Base-by-base conservation (phyloP, 1,140 invertebrate species). In the Fopius arisanus region DNA sequence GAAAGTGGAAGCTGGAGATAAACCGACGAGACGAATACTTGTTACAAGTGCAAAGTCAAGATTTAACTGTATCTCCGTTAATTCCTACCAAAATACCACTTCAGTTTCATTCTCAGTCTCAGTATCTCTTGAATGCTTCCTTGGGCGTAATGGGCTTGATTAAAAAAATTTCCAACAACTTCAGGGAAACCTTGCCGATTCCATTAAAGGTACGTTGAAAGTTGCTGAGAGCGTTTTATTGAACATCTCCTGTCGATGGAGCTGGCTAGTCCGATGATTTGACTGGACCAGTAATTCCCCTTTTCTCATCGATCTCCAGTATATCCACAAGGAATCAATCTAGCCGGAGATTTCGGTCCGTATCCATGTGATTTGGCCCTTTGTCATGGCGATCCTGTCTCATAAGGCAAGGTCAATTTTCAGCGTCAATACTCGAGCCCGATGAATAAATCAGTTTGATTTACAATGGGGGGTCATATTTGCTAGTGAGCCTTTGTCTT, bases 1-100 rank as follows among this genome's bases (percentile, higher is more conserved):
- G 67, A 73, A 70, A 78, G 74, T 78, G 74, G 68, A 72, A 76
- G 75, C 66, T 51, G 70, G 43, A 31, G 69, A 70, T 70, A 70
- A 59, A 43, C 37, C 33, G 66, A 68, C 23, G 26, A 68, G 41
- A 67, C 41, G 48, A 19, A 59, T 59, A 33, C 54, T 59, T 26
- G 54, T 59, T 59, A 59, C 54, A 26, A 59, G 54, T 59, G 26
- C 54, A 28, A 59, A 59, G 54, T 59, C 54, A 59, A 26, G 54
- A 59, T 59, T 59, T 59, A 59, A 59, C 21, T 26, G 14, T 59
- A 59, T 59, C 54, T 59, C 26, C 54, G 14, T 40, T 71, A 26
- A 71, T 62, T 62, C 33, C n/a, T 19, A 71, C 5, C 23, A 59
- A 69, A 69, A 59, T 59, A 59, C 54, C 54, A 59, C 54, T 59